phyloP scores from a whole-genome alignment of 30 jellyfish, hydroid and myxozoan species.

The Clytia hemisphaerica region DNA sequence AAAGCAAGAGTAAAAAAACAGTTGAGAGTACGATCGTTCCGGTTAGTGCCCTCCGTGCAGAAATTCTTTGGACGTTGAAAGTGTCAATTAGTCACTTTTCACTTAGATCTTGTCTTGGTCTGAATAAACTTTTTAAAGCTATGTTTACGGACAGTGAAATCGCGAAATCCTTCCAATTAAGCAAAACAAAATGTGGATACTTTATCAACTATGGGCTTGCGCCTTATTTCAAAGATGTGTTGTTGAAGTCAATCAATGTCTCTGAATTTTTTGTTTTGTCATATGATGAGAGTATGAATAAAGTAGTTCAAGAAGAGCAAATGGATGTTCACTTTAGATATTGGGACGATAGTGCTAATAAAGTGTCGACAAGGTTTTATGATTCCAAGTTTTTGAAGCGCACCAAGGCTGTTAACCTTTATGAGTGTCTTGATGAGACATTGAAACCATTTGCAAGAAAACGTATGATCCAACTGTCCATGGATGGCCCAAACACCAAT shows the following conservation, averaged over 20 bases:
- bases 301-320: neutral
- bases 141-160: neutral
- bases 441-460: neutral
- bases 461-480: constrained; percentile 8
- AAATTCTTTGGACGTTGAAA: neutral
- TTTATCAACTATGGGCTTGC: neutral
- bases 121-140: neutral
- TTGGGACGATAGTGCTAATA: neutral
- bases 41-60: neutral
- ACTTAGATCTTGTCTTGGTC: neutral
- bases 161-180: neutral
- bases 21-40: neutral
- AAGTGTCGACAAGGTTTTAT: neutral
- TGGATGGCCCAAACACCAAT: no score
- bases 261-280: neutral
- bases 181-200: neutral
- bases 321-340: neutral
- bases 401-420: neutral
- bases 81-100: neutral
- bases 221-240: neutral
- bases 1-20: neutral
- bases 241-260: neutral
- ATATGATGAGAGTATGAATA: neutral
- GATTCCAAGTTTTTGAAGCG: neutral
- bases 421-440: neutral